Conservation (phyloP, 1,140 invertebrate species). For the Oreohelix idahoensis region DNA sequence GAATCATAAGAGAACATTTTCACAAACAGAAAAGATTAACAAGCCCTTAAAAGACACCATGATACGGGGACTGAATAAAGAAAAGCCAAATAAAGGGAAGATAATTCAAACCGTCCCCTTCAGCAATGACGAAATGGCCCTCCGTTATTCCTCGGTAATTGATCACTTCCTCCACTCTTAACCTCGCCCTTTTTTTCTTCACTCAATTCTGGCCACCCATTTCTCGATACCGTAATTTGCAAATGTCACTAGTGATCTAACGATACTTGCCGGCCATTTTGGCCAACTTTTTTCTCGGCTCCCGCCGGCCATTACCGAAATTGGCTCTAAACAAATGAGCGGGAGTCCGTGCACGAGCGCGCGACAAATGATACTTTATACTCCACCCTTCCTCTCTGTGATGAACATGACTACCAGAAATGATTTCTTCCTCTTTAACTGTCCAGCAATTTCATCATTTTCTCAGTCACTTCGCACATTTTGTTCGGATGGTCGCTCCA, state of each 20-base stretch:
- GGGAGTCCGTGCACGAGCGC: background rate
- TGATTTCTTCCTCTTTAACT: slow-evolving; percentile 7
- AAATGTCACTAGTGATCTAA: slow-evolving; percentile 32
- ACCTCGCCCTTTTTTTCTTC: slow-evolving; percentile 9
- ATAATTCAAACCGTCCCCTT: slow-evolving; percentile 29
- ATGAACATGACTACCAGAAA: background rate
- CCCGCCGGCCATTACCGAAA: slow-evolving; percentile 31
- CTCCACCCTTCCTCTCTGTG: background rate
- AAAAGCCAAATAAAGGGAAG: slow-evolving; percentile 16
- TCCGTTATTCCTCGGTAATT: slow-evolving; percentile 18
- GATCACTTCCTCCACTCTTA: slow-evolving; percentile 20
- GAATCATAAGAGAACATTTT: slow-evolving; percentile 21
- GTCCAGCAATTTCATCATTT: slow-evolving; percentile 7
- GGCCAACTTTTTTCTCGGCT: slow-evolving; percentile 13
- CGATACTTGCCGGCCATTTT: slow-evolving; percentile 25
- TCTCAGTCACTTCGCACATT: background rate
- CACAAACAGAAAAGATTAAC: slow-evolving; percentile 33
- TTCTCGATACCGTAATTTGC: slow-evolving; percentile 11
- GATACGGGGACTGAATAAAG: background rate
- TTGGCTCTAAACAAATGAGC: slow-evolving; percentile 31
- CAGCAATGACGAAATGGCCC: background rate
- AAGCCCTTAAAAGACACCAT: slow-evolving; percentile 12
- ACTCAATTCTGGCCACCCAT: slow-evolving; percentile 1
- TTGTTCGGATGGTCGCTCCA: background rate
- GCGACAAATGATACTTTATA: slow-evolving; percentile 18